Conservation (phyloP, 2,113 vertebrate species). For the Ameiurus melas region DNA sequence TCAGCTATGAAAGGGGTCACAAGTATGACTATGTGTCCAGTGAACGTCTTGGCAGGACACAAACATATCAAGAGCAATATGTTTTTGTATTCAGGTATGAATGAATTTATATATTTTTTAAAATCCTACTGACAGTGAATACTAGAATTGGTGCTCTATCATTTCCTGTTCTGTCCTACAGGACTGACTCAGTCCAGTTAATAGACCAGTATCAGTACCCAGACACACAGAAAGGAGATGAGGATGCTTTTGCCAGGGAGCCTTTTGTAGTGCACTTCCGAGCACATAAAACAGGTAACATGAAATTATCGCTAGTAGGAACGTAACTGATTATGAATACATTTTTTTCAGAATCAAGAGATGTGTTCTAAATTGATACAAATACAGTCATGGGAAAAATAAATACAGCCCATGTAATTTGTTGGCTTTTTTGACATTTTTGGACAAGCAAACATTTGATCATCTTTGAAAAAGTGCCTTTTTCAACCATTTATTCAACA, state of each 20-base stretch:
- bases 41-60: conserved; percentile 69
- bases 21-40: conserved; percentile 69
- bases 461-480: too few relatives aligned
- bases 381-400: background rate
- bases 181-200: conserved; percentile 62
- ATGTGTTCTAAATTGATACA: background rate
- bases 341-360: background rate
- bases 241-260: conserved; percentile 74
- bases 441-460: too few relatives aligned
- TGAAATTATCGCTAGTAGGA: background rate
- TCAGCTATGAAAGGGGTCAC: conserved; percentile 55
- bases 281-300: conserved; percentile 70
- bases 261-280: conserved; percentile 75
- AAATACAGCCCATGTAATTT: too few relatives aligned
- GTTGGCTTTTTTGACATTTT: too few relatives aligned
- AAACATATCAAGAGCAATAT: conserved; percentile 79
- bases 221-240: conserved; percentile 62
- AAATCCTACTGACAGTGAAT: background rate
- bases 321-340: background rate
- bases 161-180: conserved; percentile 40
- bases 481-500: too few relatives aligned
- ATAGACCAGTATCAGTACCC: conserved; percentile 69
- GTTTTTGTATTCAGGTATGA: conserved; percentile 79
- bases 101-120: background rate
- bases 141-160: background rate